A percentile compares a stretch with the other conserved stretches of the same genome.
These are phyloP conservation scores for Oithona nana DNA, from an alignment of 2,888 invertebrate genomes.

Conservation along the genomic window DNA sequence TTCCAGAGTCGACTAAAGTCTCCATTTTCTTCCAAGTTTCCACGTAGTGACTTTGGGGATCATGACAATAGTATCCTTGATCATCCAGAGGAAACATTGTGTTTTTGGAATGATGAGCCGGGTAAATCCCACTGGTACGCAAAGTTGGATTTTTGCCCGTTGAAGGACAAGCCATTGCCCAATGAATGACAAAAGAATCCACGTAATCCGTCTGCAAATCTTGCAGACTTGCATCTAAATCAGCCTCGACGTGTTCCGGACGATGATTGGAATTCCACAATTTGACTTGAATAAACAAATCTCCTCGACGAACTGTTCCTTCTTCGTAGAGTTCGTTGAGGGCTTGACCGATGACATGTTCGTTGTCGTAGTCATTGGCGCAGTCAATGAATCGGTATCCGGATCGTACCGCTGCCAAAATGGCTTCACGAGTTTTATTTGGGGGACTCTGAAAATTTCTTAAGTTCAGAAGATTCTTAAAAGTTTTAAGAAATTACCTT, in stretches of 20 bases:
- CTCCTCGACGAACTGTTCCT: not conserved
- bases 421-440: not conserved
- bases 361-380: constrained; percentile 10
- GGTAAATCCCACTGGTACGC: not conserved
- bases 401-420: not conserved
- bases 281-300: constrained; percentile 6
- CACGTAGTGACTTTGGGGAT: not conserved
- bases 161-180: constrained; percentile 4
- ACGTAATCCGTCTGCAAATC: constrained; percentile 12
- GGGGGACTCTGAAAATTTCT: not conserved
- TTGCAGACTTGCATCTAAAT: constrained; percentile 9
- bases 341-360: constrained; percentile 5
- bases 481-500: not conserved
- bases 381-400: constrained; percentile 10
- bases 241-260: constrained; percentile 3
- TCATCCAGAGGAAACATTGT: constrained; percentile 12
- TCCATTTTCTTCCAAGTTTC: constrained; percentile 13
- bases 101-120: constrained; percentile 4
- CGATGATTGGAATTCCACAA: constrained; percentile 14
- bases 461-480: not conserved
- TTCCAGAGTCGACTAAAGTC: not conserved
- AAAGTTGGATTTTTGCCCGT: constrained; percentile 1
- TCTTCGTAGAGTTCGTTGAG: not conserved
- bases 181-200: constrained; percentile 14
- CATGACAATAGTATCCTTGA: constrained; percentile 3